phyloP scores from a whole-genome alignment of 30 jellyfish, hydroid and myxozoan genomes.

The Aurelia coerulea region DNA sequence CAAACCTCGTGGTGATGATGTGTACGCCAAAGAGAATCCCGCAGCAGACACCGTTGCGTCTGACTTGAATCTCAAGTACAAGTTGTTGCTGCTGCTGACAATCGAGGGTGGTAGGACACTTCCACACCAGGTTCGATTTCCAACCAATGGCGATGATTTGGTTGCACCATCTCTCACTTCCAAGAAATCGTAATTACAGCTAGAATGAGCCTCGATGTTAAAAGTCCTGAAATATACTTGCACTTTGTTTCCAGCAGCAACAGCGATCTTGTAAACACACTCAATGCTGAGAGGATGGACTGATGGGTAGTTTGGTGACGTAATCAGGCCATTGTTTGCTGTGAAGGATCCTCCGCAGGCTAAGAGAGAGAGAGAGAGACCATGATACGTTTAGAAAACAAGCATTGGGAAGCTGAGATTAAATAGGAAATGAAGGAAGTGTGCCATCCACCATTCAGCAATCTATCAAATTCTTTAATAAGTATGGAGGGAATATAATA shows the following conservation, averaged over 20 bases:
- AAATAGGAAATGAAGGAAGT: too few species aligned
- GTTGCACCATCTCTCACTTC: conserved; percentile 75
- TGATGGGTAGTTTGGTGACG: conserved; percentile 80
- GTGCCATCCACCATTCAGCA: too few species aligned
- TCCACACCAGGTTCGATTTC: conserved; percentile 61
- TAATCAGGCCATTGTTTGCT: conserved; percentile 53
- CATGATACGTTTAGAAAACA: background rate
- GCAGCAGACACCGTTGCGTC: conserved; percentile 33
- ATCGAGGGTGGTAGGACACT: conserved; percentile 55
- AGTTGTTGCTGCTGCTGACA: conserved; percentile 52
- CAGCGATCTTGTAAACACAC: conserved; percentile 62
- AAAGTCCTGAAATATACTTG: conserved; percentile 52
- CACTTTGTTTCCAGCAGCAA: conserved; percentile 59
- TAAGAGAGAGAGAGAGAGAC: conserved; percentile 13
- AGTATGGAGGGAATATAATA: too few species aligned
- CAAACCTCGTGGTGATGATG: conserved; percentile 68
- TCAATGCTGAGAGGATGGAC: conserved; percentile 53
- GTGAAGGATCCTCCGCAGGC: conserved; percentile 85
- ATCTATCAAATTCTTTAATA: too few species aligned
- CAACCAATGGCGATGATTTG: conserved; percentile 43
- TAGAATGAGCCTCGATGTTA: conserved; percentile 55
- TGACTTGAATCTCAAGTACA: conserved; percentile 62
- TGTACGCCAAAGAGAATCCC: conserved; percentile 64
- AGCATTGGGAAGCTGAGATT: too few species aligned
- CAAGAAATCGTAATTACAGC: conserved; percentile 68